These are phyloP conservation scores for Phaenicophaeus curvirostris DNA, from an alignment of 2,797 vertebrate genomes.

Conservation along the genomic window DNA sequence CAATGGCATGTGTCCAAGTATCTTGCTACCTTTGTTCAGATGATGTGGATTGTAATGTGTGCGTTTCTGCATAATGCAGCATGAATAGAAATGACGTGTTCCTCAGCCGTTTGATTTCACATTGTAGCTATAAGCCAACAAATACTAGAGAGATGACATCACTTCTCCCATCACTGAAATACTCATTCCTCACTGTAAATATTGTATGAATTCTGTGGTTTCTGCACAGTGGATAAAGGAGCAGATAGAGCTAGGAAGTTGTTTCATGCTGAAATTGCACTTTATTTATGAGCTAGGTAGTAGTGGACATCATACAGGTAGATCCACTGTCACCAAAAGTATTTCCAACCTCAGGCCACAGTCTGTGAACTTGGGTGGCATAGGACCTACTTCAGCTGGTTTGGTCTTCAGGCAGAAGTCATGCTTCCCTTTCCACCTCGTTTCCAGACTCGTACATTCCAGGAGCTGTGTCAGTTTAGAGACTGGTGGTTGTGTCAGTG, in stretches of 20 bases:
- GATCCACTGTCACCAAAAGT: background rate
- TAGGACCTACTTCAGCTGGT: background rate
- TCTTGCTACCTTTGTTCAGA: constrained; percentile 17
- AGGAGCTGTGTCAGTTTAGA: background rate
- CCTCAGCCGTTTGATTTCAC: constrained; percentile 20
- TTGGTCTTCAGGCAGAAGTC: background rate
- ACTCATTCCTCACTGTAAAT: background rate
- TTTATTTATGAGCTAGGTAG: background rate
- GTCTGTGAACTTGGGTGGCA: background rate
- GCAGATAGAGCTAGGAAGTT: background rate
- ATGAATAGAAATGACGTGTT: background rate
- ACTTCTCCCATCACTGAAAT: background rate
- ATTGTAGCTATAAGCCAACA: background rate
- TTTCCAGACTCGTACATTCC: background rate
- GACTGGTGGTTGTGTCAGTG: background rate
- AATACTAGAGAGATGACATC: background rate
- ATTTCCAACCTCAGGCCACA: background rate
- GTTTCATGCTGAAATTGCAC: background rate
- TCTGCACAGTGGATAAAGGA: background rate
- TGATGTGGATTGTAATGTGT: background rate
- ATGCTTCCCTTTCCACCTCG: fast-evolving
- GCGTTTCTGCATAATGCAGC: background rate
- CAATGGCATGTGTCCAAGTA: background rate
- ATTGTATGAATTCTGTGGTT: background rate
- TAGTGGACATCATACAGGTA: background rate